These are phyloP conservation scores for Drosophila sturtevanti DNA, from an alignment of 1,140 invertebrate genomes.

Conservation along the genomic window DNA sequence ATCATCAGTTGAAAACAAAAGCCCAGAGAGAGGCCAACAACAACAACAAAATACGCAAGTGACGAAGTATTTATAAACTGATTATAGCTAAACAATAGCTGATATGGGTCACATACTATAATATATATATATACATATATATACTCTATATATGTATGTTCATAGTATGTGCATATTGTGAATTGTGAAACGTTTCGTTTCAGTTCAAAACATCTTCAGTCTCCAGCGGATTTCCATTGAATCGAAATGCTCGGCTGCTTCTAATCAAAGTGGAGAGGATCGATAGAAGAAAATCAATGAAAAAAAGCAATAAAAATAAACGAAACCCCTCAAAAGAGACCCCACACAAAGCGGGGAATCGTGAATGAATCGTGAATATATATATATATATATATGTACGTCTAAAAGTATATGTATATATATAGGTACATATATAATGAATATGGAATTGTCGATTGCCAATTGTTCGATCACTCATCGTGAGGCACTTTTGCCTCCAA, in stretches of 20 bases:
- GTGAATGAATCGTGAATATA: not conserved
- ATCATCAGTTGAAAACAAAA: conserved; percentile 14
- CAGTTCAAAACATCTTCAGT: not conserved
- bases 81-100: conserved; percentile 74
- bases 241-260: conserved; percentile 20
- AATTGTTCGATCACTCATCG: conserved; percentile 17
- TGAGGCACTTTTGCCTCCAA: conserved; percentile 19
- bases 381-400: not conserved
- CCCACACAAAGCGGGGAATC: conserved; percentile 49
- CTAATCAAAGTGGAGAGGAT: conserved; percentile 17
- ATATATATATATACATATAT: not conserved
- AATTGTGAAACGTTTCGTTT: no score
- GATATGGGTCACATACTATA: conserved; percentile 58
- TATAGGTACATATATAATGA: not conserved
- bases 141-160: not conserved
- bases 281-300: not conserved
- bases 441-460: conserved; percentile 3
- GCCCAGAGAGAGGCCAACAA: not conserved
- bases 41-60: conserved; percentile 52
- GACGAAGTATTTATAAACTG: conserved; percentile 79
- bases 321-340: not conserved
- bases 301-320: not conserved
- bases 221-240: not conserved
- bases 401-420: not conserved
- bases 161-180: no score